Percentiles rank a stretch among this genome's conserved stretches.
Evolutionary conservation across 1,140 invertebrate species (phyloP).

Genomic region (Venturia canescens): DNA sequence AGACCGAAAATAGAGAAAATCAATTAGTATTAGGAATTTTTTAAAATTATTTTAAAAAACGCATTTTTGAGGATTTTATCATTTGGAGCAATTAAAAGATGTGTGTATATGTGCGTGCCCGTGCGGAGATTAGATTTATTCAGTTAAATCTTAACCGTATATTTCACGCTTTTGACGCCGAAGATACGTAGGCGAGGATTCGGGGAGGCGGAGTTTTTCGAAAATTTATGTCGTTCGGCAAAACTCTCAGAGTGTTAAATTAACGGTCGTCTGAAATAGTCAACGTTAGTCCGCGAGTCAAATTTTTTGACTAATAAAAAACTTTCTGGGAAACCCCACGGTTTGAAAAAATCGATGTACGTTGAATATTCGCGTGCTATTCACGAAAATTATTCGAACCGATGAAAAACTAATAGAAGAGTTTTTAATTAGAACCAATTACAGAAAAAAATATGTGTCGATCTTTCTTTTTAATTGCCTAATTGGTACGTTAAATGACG

Average conservation of each 20-base stretch:
- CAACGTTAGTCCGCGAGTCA: not conserved
- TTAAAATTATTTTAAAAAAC: no score
- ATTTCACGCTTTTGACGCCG: not conserved
- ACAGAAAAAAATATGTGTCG: not conserved
- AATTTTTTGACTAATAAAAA: not conserved
- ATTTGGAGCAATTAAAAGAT: no score
- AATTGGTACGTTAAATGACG: not conserved
- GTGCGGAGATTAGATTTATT: not conserved
- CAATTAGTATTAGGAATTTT: no score
- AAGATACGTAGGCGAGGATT: slow-evolving; percentile 18
- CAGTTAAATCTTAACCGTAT: not conserved
- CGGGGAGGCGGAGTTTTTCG: not conserved
- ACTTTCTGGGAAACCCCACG: not conserved
- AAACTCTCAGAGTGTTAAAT: not conserved
- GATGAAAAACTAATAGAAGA: not conserved
- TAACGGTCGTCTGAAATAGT: not conserved
- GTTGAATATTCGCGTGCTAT: not conserved
- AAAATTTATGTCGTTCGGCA: slow-evolving; percentile 14
- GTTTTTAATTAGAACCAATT: not conserved
- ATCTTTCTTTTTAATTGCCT: not conserved
- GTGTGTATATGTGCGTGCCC: no score
- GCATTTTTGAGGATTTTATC: no score
- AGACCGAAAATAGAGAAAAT: no score
- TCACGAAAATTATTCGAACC: not conserved
- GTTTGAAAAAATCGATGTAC: not conserved